Evolutionary conservation across 2,888 invertebrate species (phyloP), one percentile per base, ranked within the genome.

Genomic region (Cheilosia scutellata): DNA sequence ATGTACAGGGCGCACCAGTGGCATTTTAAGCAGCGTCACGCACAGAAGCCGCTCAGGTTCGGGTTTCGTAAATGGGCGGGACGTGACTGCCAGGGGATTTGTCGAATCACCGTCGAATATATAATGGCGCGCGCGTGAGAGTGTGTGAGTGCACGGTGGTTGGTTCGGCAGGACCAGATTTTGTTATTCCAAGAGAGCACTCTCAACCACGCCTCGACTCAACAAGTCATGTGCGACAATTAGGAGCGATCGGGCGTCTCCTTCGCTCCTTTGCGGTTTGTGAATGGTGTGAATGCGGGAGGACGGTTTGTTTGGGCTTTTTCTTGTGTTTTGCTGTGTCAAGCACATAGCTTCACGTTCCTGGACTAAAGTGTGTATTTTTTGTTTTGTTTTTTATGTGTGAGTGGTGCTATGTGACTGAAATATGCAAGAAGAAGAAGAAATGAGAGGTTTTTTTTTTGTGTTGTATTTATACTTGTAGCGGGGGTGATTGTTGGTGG

Each of bases 21-120:
- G 92, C 92, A 92, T 92, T 92, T 92, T 92, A 92, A 92, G 91
- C 91, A 92, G 92, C 90, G 91, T 92, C 92, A 92, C 92, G 92
- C 92, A 91, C 91, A 90, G 89, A 87, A 88, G 87, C 88, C 77
- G 89, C 89, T 89, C 89, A 88, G 88, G 82, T 83, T 78, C 87
- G 82, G 83, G 87, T 74, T 88, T 90, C 90, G 91, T 92, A 92
- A 92, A 92, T 92, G 92, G 92, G 92, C 92, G 92, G 92, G 92
- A 92, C 92, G 92, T 92, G 92, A 92, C 92, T 91, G 90, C 90
- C 91, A 90, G 88, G 72, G 88, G 89, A 88, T 87, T 87, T 77
- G 87, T 86, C 88, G 88, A 88, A 89, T 88, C 87, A 87, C 87
- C 87, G 87, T 87, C 88, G 87, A 87, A 88, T 89, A 89, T 75